Evolutionary conservation across 2,797 vertebrate species (phyloP), one percentile per base, ranked within the genome.

Genomic region (Myioborus melanocephalus): DNA sequence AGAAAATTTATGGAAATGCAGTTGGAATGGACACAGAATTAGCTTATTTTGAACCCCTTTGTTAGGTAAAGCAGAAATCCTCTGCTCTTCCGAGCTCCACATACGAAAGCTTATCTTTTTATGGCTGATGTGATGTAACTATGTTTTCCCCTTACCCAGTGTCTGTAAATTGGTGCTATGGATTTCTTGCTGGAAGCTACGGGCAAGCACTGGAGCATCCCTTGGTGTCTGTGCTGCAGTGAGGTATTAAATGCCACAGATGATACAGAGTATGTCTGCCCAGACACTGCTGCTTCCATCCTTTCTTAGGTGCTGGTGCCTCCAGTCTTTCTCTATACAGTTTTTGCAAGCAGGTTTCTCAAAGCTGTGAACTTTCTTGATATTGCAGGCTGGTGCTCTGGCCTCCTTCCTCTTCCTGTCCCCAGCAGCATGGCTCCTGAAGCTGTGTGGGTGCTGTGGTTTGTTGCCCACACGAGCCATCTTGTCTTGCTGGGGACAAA

Each of bases 351-450:
- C 9, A 59, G 55, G 8, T 17, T 77, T 53, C 43, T 89, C n/a
- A 56, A 37, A 89, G 57, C 71, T 43, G 19, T 27, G 24, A 57
- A 21, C 39, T 75, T 50, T 49, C 43, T 83, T 15, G 12, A 11
- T 39, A 32, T 59, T 55, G 41, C 35, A 73, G 32, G 34, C 49
- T 34, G 68, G 41, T 73, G 60, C 89, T 92, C 71, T n/a, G 61
- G 41, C 81, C 82, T 4, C 15, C 60, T 95, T 96, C 96, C 23
- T 63, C 64, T 61, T 35, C 61, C 75, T 68, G 28, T 55, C 23
- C 32, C 76, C 59, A n/a, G 2, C 52, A n/a, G n/a, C 5, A 4
- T 15, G 7, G 34, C 35, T 78, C 2, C 46, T 66, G 70, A 20
- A 43, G 72, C 77, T 64, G 39, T 27, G 52, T 39, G 61, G 43